Base-by-base conservation (phyloP, 2,888 invertebrate species). In the Oxystoma pomonae region DNA sequence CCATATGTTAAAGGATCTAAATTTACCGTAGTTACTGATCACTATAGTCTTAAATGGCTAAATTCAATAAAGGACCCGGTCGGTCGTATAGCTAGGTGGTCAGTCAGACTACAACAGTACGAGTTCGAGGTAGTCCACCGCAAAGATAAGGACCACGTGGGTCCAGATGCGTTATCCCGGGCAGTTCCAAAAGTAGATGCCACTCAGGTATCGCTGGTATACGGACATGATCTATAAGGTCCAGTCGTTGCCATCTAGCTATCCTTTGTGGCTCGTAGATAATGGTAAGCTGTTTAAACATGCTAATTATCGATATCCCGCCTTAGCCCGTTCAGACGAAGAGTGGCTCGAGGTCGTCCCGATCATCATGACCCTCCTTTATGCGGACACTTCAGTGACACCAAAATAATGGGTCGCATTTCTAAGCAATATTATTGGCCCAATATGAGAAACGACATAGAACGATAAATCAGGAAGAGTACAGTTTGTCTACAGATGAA, bases 391-490 rank as follows among this genome's bases (percentile, higher is more conserved):
- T 18, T 59, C 5, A 65, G 67, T 1, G 20, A 65, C 16, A 64
- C 16, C 20, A 65, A 65, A 53, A 67, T 63, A 12, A 52, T 60
- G 16, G 22, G 21, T 21, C 20, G 67, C 20, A 49, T 70, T 19
- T 21, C 60, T 16, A 7, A 20, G 19, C 18, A 9, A 2, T 70
- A 68, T 59, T 72, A 68, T 53, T 73, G 72, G 73, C 73, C 72
- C 1, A 68, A 63, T 20, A 64, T 70, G 62, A 49, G 52, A 1
- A 18, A 16, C 0, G 70, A 72, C 58, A 64, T 74, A 2, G 65
- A 67, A 5, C 19, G 59, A 12, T 73, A 68, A 60, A 67, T 73
- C 5, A n/a, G 59, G 18, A 21, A 58, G 2, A 61, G 64, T 49
- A 2, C 12, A n/a, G 51, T 58, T 52, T 60, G 65, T 57, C n/a